These are phyloP conservation scores for Danaus chrysippus DNA, from an alignment of 2,888 invertebrate species.

Conservation along the genomic window DNA sequence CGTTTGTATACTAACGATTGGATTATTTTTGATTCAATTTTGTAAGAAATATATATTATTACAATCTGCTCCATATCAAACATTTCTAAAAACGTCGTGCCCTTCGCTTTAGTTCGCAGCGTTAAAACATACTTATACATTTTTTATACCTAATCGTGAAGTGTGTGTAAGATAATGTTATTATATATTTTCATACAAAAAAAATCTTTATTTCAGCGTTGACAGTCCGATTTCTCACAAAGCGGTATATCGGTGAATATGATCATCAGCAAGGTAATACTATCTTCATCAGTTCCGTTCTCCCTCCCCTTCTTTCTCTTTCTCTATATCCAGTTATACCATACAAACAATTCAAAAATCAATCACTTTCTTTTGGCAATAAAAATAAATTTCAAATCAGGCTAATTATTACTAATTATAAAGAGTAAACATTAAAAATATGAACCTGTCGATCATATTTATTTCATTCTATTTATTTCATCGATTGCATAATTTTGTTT, in stretches of 20 bases:
- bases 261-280: slow-evolving; percentile 92
- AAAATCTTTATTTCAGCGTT: slow-evolving; percentile 80
- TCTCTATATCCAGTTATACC: too few species aligned
- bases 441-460: too few species aligned
- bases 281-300: neutral
- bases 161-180: neutral
- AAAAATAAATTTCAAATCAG: too few species aligned
- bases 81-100: neutral
- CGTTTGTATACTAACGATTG: slow-evolving; percentile 8
- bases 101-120: neutral
- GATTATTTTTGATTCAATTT: neutral
- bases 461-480: too few species aligned
- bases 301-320: too few species aligned
- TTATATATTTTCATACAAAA: neutral
- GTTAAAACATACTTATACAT: too few species aligned
- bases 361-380: too few species aligned
- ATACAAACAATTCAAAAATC: too few species aligned
- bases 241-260: slow-evolving; percentile 96
- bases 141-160: too few species aligned
- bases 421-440: too few species aligned
- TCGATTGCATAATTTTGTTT: too few species aligned
- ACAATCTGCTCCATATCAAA: neutral
- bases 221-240: slow-evolving; percentile 94
- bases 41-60: neutral
- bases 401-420: too few species aligned